These are phyloP conservation scores for Scarus forsteni DNA, from an alignment of 2,797 vertebrate species.

Conservation along the genomic window DNA sequence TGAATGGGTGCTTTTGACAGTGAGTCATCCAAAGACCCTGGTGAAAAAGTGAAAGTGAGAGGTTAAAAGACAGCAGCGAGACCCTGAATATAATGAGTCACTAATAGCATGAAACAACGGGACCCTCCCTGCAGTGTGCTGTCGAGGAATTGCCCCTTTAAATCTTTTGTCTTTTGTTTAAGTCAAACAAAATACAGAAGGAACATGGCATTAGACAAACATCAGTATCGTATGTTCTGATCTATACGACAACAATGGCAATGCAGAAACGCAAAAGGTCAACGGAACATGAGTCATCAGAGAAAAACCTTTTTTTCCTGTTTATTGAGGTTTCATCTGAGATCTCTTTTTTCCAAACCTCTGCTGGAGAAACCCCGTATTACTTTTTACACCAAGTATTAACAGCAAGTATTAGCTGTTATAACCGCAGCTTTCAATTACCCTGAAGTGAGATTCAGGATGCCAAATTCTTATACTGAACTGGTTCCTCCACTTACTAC, in stretches of 20 bases:
- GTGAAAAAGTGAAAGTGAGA: conserved; percentile 69
- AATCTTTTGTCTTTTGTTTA: too few species aligned
- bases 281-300: conserved; percentile 60
- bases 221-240: conserved; percentile 1
- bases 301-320: conserved; percentile 54
- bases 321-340: conserved; percentile 18
- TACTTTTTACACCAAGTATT: neutral
- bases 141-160: conserved; percentile 55
- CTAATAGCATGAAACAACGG: neutral
- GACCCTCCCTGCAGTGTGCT: conserved; percentile 45
- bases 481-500: conserved; percentile 14
- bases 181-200: conserved; percentile 8
- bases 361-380: conserved; percentile 13
- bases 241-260: neutral
- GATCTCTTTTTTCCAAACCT: conserved; percentile 42
- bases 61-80: conserved; percentile 25
- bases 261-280: conserved; percentile 20
- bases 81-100: conserved; percentile 21
- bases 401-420: conserved; percentile 31
- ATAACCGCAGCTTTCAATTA: conserved; percentile 51
- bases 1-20: neutral
- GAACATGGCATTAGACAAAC: neutral
- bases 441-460: conserved; percentile 5
- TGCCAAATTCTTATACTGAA: conserved; percentile 19
- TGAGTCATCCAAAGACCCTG: conserved; percentile 65